Conservation (phyloP, 2,113 vertebrate species). For the Fulmarus glacialis region DNA sequence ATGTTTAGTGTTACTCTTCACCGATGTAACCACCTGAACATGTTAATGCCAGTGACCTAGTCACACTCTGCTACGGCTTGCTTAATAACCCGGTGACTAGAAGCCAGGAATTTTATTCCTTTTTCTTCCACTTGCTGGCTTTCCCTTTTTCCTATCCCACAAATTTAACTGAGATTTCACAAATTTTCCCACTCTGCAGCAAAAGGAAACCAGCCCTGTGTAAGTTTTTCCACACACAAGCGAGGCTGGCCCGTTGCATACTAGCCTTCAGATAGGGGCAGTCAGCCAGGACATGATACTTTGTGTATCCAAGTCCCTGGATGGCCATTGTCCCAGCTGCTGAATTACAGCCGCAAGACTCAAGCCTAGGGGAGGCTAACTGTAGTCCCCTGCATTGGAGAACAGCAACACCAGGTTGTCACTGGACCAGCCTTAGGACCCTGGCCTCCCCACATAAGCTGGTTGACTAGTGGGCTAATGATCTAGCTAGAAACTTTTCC, state of each 20-base stretch:
- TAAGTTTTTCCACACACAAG: conserved; percentile 27
- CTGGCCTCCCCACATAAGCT: neutral
- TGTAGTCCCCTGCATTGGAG: neutral
- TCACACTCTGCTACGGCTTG: neutral
- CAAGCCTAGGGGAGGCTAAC: neutral
- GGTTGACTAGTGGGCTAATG: neutral
- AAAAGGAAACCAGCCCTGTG: conserved; percentile 26
- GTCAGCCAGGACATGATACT: neutral
- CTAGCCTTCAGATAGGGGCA: neutral
- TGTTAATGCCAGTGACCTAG: neutral
- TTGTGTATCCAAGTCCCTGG: neutral
- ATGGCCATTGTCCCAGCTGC: neutral
- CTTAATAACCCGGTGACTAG: neutral
- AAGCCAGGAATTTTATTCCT: conserved; percentile 23
- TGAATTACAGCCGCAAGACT: neutral
- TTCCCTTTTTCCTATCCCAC: conserved; percentile 36
- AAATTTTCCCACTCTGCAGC: conserved; percentile 42
- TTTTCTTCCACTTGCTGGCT: conserved; percentile 45
- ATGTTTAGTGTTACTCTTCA: neutral
- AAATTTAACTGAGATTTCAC: conserved; percentile 38
- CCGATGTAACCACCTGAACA: neutral
- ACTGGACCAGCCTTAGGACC: neutral
- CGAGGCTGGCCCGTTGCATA: neutral
- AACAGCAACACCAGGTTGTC: neutral
- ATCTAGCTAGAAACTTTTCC: neutral